These are phyloP conservation scores for Drosophila maculinotata DNA, from an alignment of 2,888 invertebrate genomes.

Conservation along the genomic window DNA sequence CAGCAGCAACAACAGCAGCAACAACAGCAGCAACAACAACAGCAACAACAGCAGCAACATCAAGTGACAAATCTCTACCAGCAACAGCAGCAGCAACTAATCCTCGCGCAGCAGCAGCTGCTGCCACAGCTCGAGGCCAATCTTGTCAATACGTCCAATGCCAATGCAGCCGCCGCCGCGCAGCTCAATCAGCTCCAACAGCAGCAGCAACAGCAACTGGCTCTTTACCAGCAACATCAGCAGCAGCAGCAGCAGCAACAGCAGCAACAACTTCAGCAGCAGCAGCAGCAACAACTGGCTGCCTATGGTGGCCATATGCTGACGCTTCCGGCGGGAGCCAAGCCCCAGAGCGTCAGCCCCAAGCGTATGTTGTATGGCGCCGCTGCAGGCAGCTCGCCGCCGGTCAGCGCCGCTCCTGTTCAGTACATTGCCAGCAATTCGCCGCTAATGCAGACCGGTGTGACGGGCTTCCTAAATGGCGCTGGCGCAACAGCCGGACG, in stretches of 20 bases:
- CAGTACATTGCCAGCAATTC: slow-evolving; percentile 69
- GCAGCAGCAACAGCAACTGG: slow-evolving; percentile 67
- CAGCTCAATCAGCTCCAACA: slow-evolving; percentile 78
- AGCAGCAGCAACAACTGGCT: slow-evolving; percentile 61
- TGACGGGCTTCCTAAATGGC: slow-evolving; percentile 74
- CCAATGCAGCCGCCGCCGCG: slow-evolving; percentile 78
- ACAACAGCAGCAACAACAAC: slow-evolving; percentile 16
- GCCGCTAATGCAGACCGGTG: slow-evolving; percentile 53
- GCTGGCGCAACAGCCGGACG: slow-evolving; percentile 77
- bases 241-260: slow-evolving; percentile 64
- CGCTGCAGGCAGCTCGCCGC: slow-evolving; percentile 41
- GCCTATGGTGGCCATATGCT: slow-evolving; percentile 68
- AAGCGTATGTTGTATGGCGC: slow-evolving; percentile 77
- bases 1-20: slow-evolving; percentile 40
- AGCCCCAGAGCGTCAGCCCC: slow-evolving; percentile 76
- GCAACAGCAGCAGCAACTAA: slow-evolving; percentile 53
- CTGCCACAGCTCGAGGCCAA: slow-evolving; percentile 76
- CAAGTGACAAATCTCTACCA: slow-evolving; percentile 55
- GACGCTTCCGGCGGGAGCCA: slow-evolving; percentile 68
- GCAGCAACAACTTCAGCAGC: slow-evolving; percentile 65
- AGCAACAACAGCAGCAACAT: slow-evolving; percentile 41
- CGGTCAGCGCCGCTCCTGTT: slow-evolving; percentile 44
- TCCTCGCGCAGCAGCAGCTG: slow-evolving; percentile 63
- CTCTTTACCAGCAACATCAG: slow-evolving; percentile 65
- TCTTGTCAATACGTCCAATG: slow-evolving; percentile 82